These are phyloP conservation scores for Solenodon paradoxus DNA, from an alignment of 2,113 vertebrate species.

Conservation along the genomic window DNA sequence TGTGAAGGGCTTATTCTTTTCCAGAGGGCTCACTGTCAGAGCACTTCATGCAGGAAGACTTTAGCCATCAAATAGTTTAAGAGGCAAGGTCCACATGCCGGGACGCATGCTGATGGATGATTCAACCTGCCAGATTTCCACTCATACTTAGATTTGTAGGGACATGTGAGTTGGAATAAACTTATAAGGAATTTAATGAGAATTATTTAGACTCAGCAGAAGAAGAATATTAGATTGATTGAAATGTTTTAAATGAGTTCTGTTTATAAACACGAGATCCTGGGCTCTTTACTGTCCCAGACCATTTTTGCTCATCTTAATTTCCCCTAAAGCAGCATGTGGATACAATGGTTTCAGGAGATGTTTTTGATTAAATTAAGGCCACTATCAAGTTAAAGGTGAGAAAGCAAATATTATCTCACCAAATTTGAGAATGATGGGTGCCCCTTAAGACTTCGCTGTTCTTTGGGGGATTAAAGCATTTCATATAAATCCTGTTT, in stretches of 20 bases:
- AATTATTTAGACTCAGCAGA: not conserved
- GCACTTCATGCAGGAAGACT: not conserved
- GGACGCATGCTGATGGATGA: not conserved
- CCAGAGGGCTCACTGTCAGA: not conserved
- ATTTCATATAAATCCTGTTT: slow-evolving; percentile 67
- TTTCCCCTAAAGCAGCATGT: accelerated
- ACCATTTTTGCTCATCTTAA: accelerated
- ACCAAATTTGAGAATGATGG: not conserved
- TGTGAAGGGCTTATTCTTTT: not conserved
- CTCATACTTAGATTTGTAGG: not conserved
- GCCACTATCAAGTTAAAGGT: not conserved
- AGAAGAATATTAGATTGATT: not conserved
- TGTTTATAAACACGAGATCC: not conserved
- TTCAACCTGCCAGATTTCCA: not conserved
- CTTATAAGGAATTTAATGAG: not conserved
- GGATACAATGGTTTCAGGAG: not conserved
- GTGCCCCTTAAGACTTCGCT: slow-evolving; percentile 31
- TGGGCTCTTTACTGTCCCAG: not conserved
- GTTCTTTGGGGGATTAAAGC: slow-evolving; percentile 30
- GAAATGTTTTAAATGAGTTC: not conserved
- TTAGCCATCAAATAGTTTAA: not conserved
- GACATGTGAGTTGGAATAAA: not conserved
- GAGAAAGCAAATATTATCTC: not conserved
- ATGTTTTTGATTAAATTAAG: not conserved
- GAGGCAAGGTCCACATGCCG: not conserved